Base-by-base conservation (phyloP, 2,888 invertebrate genomes). In the Galerucella calmariensis region DNA sequence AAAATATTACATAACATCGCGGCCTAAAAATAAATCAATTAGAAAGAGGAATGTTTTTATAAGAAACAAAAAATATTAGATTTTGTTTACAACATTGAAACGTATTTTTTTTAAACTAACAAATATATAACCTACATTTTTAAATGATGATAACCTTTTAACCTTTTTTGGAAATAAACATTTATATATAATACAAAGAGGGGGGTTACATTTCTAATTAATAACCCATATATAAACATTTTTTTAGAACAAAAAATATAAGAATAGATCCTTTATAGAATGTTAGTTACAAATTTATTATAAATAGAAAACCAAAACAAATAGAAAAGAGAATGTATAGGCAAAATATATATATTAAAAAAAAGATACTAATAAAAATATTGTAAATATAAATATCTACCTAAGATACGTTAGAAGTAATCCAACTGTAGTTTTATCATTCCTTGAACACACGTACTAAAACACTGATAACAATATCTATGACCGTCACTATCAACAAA, bases 51-150 rank as follows among this genome's bases (percentile, higher is more conserved):
- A 27, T 48, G 12, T 53, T 53, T 53, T n/a, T 53, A 56, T n/a
- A n/a, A n/a, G n/a, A n/a, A n/a, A n/a, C n/a, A n/a, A n/a, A 8
- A 56, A 56, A 20, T 41, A 51, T 53, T 63, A 9, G 12, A 62
- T n/a, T 62, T 48, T 70, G 63, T 70, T 70, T 70, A 71, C 65
- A 70, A 16, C 48, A 20, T 48, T 41, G 8, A 56, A 56, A 58
- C 20, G 0, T 63, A n/a, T n/a, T 53, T 71, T 65, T 71, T 71
- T 71, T 58, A 58, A 65, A 44, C 56, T 65, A 58, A 65, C 41
- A 46, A 61, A 70, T 70, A 35, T 63, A 41, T 71, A 71, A 71
- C 71, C 71, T 58, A 71, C 46, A 71, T 71, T 71, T 71, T 71
- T 71, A 71, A 71, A 46, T 10, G 51, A 1, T 16, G 65, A 65